phyloP scores from a whole-genome alignment of 1,140 invertebrate species.

The Papilio polyxenes region DNA sequence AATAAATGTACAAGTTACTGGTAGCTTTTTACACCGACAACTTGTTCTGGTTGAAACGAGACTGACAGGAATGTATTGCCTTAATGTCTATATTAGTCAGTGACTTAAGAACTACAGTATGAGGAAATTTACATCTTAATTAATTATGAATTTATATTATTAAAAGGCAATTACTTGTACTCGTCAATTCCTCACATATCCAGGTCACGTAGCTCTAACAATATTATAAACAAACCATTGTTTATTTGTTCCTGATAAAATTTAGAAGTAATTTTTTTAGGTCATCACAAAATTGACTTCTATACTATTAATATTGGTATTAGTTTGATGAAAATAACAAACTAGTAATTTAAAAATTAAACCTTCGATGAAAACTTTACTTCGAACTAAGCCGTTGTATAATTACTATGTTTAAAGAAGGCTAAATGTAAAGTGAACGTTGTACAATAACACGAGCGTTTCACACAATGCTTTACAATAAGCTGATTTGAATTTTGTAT shows the following conservation, averaged over 20 bases:
- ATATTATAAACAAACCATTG: no score
- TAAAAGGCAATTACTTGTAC: no score
- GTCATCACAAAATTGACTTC: no score
- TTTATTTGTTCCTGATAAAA: no score
- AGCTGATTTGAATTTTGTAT: background rate
- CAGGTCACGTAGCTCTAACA: no score
- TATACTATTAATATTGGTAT: no score
- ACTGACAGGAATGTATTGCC: background rate
- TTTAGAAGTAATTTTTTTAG: no score
- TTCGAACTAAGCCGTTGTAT: background rate
- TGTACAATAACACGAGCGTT: background rate
- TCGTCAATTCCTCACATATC: no score
- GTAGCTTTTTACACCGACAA: background rate
- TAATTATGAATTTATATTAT: background rate
- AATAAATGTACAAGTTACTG: background rate
- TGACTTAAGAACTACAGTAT: background rate
- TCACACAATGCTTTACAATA: background rate
- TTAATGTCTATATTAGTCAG: constrained; percentile 11
- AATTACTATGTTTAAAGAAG: background rate
- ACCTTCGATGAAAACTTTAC: background rate
- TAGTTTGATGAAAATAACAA: background rate
- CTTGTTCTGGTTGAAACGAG: background rate
- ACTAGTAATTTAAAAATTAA: background rate
- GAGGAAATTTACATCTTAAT: background rate
- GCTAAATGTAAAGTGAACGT: background rate